phyloP scores from a whole-genome alignment of 1,140 invertebrate species.

The Macrocentrus cingulum region DNA sequence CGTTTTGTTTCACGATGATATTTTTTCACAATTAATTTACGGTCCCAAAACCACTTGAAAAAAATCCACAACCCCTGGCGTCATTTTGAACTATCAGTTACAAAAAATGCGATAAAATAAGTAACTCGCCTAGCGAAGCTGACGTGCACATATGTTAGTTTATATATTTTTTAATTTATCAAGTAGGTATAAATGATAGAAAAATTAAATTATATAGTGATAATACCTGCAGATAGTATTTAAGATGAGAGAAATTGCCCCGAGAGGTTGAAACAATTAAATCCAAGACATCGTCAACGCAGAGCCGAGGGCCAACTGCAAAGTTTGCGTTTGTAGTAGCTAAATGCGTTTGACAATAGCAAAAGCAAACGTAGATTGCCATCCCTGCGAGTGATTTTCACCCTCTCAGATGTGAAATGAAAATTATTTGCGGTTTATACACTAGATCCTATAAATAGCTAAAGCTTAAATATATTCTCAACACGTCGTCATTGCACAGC shows the following conservation, averaged over 20 bases:
- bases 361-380: no score
- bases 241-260: neutral
- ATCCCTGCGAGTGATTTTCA: slow-evolving; percentile 26
- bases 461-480: neutral
- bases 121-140: no score
- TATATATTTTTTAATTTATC: no score
- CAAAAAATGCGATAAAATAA: no score
- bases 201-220: no score
- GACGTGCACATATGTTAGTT: no score
- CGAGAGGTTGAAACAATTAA: neutral
- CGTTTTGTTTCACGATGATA: no score
- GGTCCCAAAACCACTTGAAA: no score
- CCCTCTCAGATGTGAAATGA: neutral
- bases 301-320: slow-evolving; percentile 40
- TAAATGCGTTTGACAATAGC: slow-evolving; percentile 60
- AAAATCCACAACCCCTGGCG: no score
- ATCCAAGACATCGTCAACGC: neutral
- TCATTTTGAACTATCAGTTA: no score
- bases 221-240: neutral
- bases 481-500: neutral
- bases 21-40: no score
- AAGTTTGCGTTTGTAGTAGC: slow-evolving; percentile 56
- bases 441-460: neutral
- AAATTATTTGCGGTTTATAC: slow-evolving; percentile 7
- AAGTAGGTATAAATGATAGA: no score